A percentile compares a stretch with the other conserved stretches of the same genome.
Evolutionary conservation across 2,888 invertebrate species (phyloP).

Genomic region (Dicycla oo): DNA sequence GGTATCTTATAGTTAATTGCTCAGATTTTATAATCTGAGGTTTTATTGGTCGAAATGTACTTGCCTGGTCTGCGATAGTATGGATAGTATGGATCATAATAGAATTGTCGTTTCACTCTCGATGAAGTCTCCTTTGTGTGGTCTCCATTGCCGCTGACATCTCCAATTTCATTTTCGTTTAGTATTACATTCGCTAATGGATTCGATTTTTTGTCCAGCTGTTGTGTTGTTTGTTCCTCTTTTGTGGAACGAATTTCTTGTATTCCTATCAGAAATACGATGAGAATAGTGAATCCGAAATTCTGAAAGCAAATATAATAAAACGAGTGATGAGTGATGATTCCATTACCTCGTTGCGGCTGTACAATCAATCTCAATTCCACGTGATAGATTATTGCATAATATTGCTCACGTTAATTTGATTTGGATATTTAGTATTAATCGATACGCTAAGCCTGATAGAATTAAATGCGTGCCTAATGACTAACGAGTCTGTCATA

Average conservation of each 20-base stretch:
- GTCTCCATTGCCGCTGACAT: conserved; percentile 58
- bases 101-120: conserved; percentile 74
- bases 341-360: conserved; percentile 44
- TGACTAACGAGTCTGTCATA: no score
- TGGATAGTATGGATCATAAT: conserved; percentile 55
- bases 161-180: conserved; percentile 67
- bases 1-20: conserved; percentile 9
- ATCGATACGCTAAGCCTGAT: neutral
- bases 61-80: conserved; percentile 55
- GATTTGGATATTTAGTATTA: conserved; percentile 28
- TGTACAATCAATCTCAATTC: conserved; percentile 48
- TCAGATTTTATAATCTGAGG: no score
- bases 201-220: conserved; percentile 64
- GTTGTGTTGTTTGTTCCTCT: conserved; percentile 50
- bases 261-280: conserved; percentile 60
- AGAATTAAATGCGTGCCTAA: no score
- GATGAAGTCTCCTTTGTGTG: conserved; percentile 59
- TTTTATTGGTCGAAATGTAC: conserved; percentile 16
- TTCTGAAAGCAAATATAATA: conserved; percentile 66
- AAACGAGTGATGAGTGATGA: conserved; percentile 44
- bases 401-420: conserved; percentile 30
- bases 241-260: conserved; percentile 58
- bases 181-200: conserved; percentile 69
- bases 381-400: conserved; percentile 39
- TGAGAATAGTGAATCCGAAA: conserved; percentile 43